Percentiles rank a stretch among this genome's conserved stretches.
Evolutionary conservation across 1,140 invertebrate genomes (phyloP).

Genomic region (Episyrphus balteatus): DNA sequence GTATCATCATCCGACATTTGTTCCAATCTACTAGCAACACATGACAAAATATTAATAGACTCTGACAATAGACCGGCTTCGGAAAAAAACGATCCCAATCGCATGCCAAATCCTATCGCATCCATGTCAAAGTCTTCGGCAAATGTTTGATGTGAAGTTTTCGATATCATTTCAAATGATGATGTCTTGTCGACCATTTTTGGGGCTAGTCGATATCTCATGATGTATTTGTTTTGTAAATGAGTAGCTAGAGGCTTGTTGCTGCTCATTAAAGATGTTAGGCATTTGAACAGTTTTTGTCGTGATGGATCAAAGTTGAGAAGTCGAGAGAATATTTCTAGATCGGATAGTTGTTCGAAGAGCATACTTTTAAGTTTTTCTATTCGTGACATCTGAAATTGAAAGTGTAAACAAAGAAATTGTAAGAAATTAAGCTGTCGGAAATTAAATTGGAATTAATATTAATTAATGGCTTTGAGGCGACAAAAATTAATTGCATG

Average conservation of each 20-base stretch:
- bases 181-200: not conserved
- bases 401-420: constrained; percentile 1
- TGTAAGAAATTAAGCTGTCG: constrained; percentile 7
- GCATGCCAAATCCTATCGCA: constrained; percentile 45
- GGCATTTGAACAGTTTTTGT: constrained; percentile 50
- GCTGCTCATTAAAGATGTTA: constrained; percentile 43
- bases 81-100: constrained; percentile 64
- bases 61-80: constrained; percentile 76
- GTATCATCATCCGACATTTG: constrained; percentile 28
- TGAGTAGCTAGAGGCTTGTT: constrained; percentile 14
- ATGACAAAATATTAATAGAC: constrained; percentile 54
- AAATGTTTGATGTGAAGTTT: not conserved
- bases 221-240: constrained; percentile 7
- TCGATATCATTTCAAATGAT: constrained; percentile 3
- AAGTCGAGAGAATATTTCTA: constrained; percentile 60
- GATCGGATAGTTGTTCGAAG: constrained; percentile 53
- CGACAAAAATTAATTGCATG: too few relatives aligned
- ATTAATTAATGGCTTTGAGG: too few relatives aligned
- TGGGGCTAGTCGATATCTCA: constrained; percentile 2
- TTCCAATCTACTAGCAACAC: constrained; percentile 51
- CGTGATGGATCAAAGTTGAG: constrained; percentile 59
- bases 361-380: constrained; percentile 50
- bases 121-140: constrained; percentile 7
- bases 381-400: constrained; percentile 47
- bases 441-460: not conserved